Percentiles rank a stretch among this genome's conserved stretches.
Conservation (phyloP, 2,113 vertebrate genomes). For the Pangasianodon gigas region DNA sequence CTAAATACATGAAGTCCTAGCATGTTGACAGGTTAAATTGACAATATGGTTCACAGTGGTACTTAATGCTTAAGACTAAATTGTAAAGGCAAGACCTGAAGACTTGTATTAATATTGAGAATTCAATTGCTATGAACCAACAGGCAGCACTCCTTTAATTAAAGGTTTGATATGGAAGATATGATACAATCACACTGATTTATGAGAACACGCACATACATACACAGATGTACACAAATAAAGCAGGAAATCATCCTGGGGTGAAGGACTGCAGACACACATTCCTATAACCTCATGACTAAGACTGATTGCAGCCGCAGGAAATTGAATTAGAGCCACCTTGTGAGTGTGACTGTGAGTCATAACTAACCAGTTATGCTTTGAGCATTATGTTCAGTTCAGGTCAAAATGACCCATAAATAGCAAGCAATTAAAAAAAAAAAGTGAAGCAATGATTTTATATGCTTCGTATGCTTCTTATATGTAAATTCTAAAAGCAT, state of each 20-base stretch:
- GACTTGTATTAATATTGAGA: background rate
- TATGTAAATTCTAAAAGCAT: too few species aligned
- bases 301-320: background rate
- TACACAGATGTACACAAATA: background rate
- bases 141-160: background rate
- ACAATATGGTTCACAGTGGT: background rate
- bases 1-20: background rate
- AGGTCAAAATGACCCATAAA: background rate
- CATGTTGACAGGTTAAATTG: background rate
- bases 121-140: background rate
- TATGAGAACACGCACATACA: background rate
- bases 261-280: background rate
- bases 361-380: conserved; percentile 7
- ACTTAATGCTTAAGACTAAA: background rate
- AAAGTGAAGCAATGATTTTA: background rate
- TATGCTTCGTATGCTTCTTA: background rate
- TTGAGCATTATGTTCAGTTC: background rate
- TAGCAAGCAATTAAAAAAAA: background rate
- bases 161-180: background rate
- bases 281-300: background rate
- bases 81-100: background rate
- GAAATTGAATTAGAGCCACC: conserved; percentile 30
- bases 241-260: background rate
- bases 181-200: background rate
- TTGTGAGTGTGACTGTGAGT: conserved; percentile 1